Evolutionary conservation across 2,888 invertebrate genomes (phyloP).

Genomic region (Sinopyrophorus schimmeli): DNA sequence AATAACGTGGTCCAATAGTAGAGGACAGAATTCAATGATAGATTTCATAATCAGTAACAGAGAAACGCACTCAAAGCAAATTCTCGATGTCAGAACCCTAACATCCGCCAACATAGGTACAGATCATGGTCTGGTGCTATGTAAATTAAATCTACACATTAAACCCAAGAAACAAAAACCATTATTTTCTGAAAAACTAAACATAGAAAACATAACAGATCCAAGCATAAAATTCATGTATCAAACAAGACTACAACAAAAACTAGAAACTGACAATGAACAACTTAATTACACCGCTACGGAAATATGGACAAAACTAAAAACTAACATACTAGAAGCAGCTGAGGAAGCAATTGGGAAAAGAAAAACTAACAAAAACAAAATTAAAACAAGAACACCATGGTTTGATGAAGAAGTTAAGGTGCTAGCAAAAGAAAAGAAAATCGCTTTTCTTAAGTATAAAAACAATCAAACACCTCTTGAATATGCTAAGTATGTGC

Average conservation of each 20-base stretch:
- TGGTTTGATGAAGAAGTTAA: slow-evolving; percentile 1
- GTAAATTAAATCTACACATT: slow-evolving; percentile 6
- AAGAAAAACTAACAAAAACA: background rate
- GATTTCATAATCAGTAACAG: background rate
- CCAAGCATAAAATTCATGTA: too few species aligned
- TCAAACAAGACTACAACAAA: too few species aligned
- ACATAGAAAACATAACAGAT: too few species aligned
- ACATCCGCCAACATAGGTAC: background rate
- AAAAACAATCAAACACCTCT: background rate
- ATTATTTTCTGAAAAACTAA: background rate
- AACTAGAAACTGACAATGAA: too few species aligned
- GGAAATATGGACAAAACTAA: background rate
- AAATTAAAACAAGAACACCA: background rate
- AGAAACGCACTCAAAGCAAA: background rate
- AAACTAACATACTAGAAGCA: background rate
- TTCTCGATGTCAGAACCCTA: background rate
- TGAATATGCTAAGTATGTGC: background rate
- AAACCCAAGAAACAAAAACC: background rate
- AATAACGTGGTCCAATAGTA: background rate
- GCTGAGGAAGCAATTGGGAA: background rate
- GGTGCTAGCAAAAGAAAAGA: slow-evolving; percentile 1
- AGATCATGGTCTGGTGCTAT: background rate
- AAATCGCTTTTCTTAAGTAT: background rate
- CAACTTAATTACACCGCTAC: too few species aligned
- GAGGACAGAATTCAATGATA: background rate